Percentiles rank a stretch among this genome's conserved stretches.
Evolutionary conservation across 1,140 invertebrate species (phyloP).

Genomic region (Protaetia brevitarsis): DNA sequence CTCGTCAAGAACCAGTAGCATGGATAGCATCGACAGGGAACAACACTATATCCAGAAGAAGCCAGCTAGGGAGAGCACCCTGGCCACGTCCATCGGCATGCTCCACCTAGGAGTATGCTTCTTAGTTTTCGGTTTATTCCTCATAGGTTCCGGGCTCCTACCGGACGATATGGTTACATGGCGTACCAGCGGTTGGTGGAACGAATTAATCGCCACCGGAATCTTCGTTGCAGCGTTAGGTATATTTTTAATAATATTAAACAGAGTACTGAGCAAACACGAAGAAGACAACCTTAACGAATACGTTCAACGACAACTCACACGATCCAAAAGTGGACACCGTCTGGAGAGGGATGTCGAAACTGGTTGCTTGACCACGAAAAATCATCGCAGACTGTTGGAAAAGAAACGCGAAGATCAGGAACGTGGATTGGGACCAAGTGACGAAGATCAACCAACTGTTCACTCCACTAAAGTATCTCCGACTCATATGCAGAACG

Average conservation of each 20-base stretch:
- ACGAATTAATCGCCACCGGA: slow-evolving; percentile 77
- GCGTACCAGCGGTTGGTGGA: slow-evolving; percentile 72
- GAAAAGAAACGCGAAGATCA: slow-evolving; percentile 49
- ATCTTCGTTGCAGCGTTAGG: slow-evolving; percentile 71
- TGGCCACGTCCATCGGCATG: slow-evolving; percentile 82
- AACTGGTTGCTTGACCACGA: slow-evolving; percentile 74
- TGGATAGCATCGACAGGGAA: slow-evolving; percentile 58
- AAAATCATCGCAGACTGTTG: slow-evolving; percentile 59
- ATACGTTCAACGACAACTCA: slow-evolving; percentile 81
- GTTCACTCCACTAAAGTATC: slow-evolving; percentile 49
- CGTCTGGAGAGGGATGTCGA: slow-evolving; percentile 77
- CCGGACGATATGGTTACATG: slow-evolving; percentile 73
- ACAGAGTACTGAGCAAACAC: slow-evolving; percentile 74
- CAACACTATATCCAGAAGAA: slow-evolving; percentile 50
- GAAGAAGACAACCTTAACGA: slow-evolving; percentile 81
- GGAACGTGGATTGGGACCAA: slow-evolving; percentile 42
- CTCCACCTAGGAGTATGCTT: slow-evolving; percentile 86
- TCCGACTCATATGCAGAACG: slow-evolving; percentile 49
- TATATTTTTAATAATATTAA: slow-evolving; percentile 73
- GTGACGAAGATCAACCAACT: slow-evolving; percentile 47
- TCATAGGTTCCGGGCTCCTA: slow-evolving; percentile 74
- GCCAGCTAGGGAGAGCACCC: slow-evolving; percentile 51
- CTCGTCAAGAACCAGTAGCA: slow-evolving; percentile 70
- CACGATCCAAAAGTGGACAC: slow-evolving; percentile 76
- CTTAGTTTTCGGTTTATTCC: slow-evolving; percentile 75